A percentile compares a stretch with the other conserved stretches of the same genome.
These are phyloP conservation scores for Vidua chalybeata DNA, from an alignment of 2,113 vertebrate genomes.

Conservation along the genomic window DNA sequence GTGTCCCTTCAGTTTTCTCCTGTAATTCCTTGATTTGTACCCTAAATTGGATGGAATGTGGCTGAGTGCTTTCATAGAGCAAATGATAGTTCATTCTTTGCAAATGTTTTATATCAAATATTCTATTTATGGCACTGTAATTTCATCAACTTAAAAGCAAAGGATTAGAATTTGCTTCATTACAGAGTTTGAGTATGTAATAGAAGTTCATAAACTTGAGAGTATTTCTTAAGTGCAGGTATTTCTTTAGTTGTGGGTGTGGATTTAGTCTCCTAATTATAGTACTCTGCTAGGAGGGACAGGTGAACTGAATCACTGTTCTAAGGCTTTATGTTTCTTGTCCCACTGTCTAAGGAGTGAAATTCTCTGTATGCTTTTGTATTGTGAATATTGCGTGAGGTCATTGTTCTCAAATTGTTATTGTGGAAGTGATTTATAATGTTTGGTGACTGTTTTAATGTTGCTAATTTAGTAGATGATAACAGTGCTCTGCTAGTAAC, in stretches of 20 bases:
- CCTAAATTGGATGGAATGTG: background rate
- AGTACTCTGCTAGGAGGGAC: constrained; percentile 38
- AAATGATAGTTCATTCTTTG: background rate
- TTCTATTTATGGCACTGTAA: constrained; percentile 25
- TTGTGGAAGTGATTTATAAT: background rate
- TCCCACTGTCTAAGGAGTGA: constrained; percentile 5
- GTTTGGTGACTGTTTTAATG: background rate
- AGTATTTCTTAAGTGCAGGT: background rate
- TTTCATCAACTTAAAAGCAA: constrained; percentile 29
- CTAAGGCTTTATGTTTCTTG: constrained; percentile 1
- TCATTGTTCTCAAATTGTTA: background rate
- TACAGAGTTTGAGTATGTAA: background rate
- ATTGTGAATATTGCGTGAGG: background rate
- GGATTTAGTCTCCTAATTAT: constrained; percentile 40
- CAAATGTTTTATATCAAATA: constrained; percentile 1
- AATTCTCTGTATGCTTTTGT: background rate
- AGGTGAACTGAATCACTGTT: constrained; percentile 38
- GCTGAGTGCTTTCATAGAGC: background rate
- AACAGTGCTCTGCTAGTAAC: background rate
- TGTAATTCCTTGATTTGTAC: background rate
- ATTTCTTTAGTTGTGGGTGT: constrained; percentile 22
- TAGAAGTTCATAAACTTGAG: constrained; percentile 39
- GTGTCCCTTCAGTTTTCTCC: background rate
- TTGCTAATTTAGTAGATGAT: background rate
- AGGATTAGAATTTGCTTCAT: constrained; percentile 35